These are phyloP conservation scores for Nothobranchius kuhntae DNA, from an alignment of 2,113 vertebrate species.

Conservation along the genomic window DNA sequence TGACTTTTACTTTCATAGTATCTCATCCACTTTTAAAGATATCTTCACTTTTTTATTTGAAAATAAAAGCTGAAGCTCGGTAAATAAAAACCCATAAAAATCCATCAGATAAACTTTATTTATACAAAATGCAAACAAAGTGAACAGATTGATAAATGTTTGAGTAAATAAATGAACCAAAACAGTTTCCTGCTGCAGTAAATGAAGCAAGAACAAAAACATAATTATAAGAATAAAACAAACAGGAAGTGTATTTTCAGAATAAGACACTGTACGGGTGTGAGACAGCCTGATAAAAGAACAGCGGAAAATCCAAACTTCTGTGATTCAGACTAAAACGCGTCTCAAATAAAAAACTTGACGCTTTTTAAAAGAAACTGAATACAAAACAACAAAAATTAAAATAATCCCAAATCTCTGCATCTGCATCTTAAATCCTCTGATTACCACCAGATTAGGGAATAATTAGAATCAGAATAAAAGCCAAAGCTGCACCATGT, in stretches of 20 bases:
- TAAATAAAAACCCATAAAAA: neutral
- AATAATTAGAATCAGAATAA: neutral
- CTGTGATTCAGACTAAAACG: neutral
- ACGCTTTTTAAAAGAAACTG: slow-evolving; percentile 16
- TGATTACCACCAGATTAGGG: neutral
- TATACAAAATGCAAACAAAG: slow-evolving; percentile 48
- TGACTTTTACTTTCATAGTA: too few species aligned
- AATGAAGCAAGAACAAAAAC: slow-evolving; percentile 8
- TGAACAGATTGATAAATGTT: neutral
- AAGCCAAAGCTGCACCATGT: neutral
- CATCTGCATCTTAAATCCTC: neutral
- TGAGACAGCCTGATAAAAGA: too few species aligned
- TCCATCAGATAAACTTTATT: slow-evolving; percentile 53
- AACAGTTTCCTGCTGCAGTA: neutral
- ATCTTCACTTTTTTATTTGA: too few species aligned
- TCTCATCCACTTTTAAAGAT: too few species aligned
- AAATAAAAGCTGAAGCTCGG: too few species aligned
- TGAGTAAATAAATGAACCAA: slow-evolving; percentile 6
- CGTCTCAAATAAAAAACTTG: slow-evolving; percentile 1
- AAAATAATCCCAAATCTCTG: slow-evolving; percentile 24
- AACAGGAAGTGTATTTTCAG: slow-evolving; percentile 33
- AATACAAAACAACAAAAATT: slow-evolving; percentile 37
- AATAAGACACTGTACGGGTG: slow-evolving; percentile 19
- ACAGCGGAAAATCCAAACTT: neutral
- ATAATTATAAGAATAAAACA: slow-evolving; percentile 6